Base-by-base conservation (phyloP, 2,888 invertebrate genomes). In the Conus canariensis region DNA sequence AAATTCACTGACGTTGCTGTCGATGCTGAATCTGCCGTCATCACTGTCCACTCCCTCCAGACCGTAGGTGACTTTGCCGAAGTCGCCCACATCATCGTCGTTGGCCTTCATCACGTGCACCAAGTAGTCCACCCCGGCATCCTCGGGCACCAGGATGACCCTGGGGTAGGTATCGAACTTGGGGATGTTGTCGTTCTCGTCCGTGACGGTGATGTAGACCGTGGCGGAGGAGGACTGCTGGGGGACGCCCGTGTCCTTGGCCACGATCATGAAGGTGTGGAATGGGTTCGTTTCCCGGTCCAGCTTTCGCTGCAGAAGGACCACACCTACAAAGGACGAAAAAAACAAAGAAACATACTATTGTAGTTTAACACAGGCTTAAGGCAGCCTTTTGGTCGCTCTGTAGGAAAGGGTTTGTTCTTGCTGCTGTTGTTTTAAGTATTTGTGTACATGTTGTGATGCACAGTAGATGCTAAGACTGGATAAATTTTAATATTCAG, bases 121-220 rank as follows among this genome's bases (percentile, higher is more conserved):
- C 22, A 56, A 12, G 85, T 83, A 90, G 16, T 93, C 93, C 14
- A 93, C 90, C 9, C 59, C 85, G 10, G 93, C 94, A 90, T 95
- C 92, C 90, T 96, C 96, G 56, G 91, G 74, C 16, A 95, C 91
- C 19, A 87, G 67, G 88, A 92, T 93, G 12, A 59, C 85, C 1
- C 87, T 70, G 30, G 82, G 60, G 67, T 94, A 92, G 10, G 92
- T 93, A 0, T 94, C 91, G 95, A 98, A 98, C 86, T 97, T 96
- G 0, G 98, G 98, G 91, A 97, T 97, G 95, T 98, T 98, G 94
- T 98, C 98, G 94, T 98, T 98, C 0, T 98, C 97, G 95, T 98
- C 98, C 88, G 97, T 97, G 0, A 98, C 97, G 92, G 97, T 97
- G 58, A 98, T 97, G 82, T 97, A 97, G 1, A 98, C 97, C 92